Evolutionary conservation across 2,797 vertebrate species (phyloP), one percentile per base, ranked within the genome.

Genomic region (Enteromius anoplus): DNA sequence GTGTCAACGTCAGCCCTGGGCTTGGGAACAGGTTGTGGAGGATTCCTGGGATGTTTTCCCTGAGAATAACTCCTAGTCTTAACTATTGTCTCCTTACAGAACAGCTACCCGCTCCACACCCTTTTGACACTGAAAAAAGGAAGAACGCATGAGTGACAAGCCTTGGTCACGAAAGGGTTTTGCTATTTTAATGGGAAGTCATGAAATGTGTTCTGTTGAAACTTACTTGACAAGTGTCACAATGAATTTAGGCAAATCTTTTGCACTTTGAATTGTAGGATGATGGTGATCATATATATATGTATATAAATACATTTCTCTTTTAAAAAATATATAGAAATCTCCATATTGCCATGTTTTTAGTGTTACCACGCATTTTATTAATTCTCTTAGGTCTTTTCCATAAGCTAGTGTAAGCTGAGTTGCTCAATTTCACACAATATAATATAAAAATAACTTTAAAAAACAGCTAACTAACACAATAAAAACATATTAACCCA

Each of bases 31-130:
- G 94, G 95, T 96, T 95, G 86, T 12, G 93, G 94, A 89, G 89
- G 94, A 96, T 96, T 96, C 94, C 93, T 88, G 89, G 92, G 91
- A 95, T 94, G 87, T 88, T 93, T 93, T 91, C 90, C 92, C 89
- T 93, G 88, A 93, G 93, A 93, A 93, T 93, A 90, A 93, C 90
- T 93, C 89, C 86, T 91, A 87, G 89, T 89, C 89, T 85, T 69
- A 86, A 80, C 91, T 90, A 88, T 91, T 93, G 91, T 93, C 85
- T 86, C 86, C 73, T 66, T 64, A 87, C 80, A 77, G 83, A 88
- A 86, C 81, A 89, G 75, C 76, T 70, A 65, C 58, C 3, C 19
- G 84, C 72, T 91, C 88, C 90, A 91, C 93, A 89, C 92, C 93
- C 91, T 87, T 69, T 53, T 60, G 68, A 71, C 72, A 65, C 15